Evolutionary conservation across 2,797 vertebrate species (phyloP).

Genomic region (Nyctibius grandis): DNA sequence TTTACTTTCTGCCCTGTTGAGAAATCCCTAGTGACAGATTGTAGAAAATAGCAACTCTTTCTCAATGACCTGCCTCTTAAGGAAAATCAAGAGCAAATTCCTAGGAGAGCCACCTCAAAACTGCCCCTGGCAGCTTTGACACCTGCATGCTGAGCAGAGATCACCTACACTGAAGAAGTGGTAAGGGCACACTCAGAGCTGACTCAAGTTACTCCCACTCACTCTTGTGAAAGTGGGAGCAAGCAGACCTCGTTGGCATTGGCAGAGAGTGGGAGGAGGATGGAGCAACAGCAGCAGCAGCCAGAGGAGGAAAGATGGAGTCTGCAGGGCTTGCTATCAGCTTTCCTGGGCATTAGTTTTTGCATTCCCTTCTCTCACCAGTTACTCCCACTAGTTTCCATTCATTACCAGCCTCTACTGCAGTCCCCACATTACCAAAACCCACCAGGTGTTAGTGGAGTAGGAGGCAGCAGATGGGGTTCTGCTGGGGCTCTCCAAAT

Average conservation of each 20-base stretch:
- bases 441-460: not conserved
- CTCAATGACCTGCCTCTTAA: not conserved
- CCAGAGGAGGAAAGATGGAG: not conserved
- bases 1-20: not conserved
- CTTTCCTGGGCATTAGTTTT: not conserved
- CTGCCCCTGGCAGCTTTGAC: accelerated
- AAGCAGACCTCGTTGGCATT: not conserved
- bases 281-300: not conserved
- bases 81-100: not conserved
- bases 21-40: not conserved
- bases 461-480: not conserved
- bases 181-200: not conserved
- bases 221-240: not conserved
- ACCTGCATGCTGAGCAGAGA: not conserved
- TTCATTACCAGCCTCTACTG: not conserved
- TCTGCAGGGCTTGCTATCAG: not conserved
- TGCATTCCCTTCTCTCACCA: not conserved
- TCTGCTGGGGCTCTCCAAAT: not conserved
- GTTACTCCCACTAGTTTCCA: not conserved
- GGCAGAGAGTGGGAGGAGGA: not conserved
- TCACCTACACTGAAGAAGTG: not conserved
- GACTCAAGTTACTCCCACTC: not conserved
- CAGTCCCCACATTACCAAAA: not conserved
- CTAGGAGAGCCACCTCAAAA: not conserved
- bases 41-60: not conserved